Conservation (phyloP, 2,797 vertebrate species). For the Coracias cyanogaster region DNA sequence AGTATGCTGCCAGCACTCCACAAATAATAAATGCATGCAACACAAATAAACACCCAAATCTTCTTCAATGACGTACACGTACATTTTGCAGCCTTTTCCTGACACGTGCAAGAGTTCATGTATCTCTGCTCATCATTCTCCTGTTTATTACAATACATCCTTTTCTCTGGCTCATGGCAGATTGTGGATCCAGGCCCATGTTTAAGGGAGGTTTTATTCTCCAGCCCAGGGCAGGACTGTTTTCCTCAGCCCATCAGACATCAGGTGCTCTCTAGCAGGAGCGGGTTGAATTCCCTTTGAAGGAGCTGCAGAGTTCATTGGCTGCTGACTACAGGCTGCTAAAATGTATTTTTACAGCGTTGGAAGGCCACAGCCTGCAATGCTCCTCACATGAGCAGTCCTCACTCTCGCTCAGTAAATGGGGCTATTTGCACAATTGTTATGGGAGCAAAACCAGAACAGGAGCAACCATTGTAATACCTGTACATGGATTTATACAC, state of each 20-base stretch:
- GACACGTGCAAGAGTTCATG: neutral
- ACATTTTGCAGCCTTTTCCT: neutral
- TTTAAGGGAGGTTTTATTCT: neutral
- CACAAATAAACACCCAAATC: neutral
- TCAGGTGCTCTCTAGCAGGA: neutral
- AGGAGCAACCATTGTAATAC: neutral
- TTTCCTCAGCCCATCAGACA: neutral
- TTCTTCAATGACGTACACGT: neutral
- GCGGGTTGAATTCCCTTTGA: neutral
- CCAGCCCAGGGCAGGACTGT: neutral
- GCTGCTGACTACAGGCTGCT: neutral
- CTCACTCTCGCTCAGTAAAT: neutral
- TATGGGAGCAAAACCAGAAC: neutral
- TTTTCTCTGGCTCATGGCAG: neutral
- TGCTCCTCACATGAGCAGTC: neutral
- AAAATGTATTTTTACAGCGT: neutral
- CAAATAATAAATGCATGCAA: neutral
- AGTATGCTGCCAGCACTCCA: no score
- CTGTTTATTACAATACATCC: neutral
- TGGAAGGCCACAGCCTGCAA: neutral
- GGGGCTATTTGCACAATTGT: neutral
- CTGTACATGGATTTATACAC: neutral
- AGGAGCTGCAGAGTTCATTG: neutral
- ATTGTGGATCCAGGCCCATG: accelerated
- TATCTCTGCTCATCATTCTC: neutral